phyloP scores from a whole-genome alignment of 2,888 invertebrate genomes.

The Acanthacorydalis orientalis region DNA sequence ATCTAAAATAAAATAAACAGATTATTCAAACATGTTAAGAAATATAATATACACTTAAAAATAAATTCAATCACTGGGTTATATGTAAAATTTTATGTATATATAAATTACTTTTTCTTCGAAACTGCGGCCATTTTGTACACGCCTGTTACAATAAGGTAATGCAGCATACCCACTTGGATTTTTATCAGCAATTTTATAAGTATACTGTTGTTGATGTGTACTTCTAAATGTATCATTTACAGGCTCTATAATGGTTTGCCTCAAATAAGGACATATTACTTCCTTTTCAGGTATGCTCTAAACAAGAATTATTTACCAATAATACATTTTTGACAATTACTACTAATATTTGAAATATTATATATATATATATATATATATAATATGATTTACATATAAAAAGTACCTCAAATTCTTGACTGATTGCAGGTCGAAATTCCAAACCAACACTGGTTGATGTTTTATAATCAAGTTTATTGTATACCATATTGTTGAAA shows the following conservation, averaged over 20 bases:
- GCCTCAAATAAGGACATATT: no score
- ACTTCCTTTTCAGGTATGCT: no score
- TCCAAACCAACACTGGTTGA: constrained; percentile 17
- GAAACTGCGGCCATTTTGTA: not conserved
- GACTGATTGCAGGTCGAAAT: constrained; percentile 17
- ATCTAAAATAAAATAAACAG: not conserved
- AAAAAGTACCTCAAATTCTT: constrained; percentile 20
- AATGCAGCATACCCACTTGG: not conserved
- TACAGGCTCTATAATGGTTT: not conserved
- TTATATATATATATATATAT: no score
- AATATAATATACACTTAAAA: no score
- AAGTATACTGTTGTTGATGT: not conserved
- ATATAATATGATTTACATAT: not conserved
- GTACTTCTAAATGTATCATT: not conserved
- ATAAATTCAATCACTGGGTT: no score
- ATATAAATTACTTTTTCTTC: not conserved
- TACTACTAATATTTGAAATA: no score
- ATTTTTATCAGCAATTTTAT: not conserved
- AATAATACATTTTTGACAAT: no score
- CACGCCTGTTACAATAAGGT: not conserved
- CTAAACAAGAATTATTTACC: no score
- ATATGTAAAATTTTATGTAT: no score
- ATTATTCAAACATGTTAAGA: not conserved
- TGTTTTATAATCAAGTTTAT: constrained; percentile 21
- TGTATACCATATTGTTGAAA: constrained; percentile 12